phyloP scores from a whole-genome alignment of 2,113 vertebrate genomes.

The Sorex fumeus region DNA sequence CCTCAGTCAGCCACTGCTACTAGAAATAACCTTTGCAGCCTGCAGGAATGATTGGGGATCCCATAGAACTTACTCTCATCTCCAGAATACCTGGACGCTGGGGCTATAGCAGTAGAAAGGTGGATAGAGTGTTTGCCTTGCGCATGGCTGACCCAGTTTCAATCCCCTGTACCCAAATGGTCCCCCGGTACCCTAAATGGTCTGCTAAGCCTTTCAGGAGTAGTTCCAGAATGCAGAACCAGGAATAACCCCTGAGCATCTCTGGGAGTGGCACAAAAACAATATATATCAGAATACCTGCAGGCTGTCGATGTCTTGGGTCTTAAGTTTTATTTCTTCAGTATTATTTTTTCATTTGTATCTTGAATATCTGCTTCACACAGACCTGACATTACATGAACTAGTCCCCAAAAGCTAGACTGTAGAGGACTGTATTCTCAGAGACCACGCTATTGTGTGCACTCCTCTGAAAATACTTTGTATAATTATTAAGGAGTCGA shows the following conservation, averaged over 20 bases:
- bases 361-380: background rate
- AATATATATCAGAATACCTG: background rate
- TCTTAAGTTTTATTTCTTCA: background rate
- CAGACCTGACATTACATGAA: background rate
- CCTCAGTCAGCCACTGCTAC: background rate
- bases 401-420: background rate
- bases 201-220: no score
- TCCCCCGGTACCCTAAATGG: no score
- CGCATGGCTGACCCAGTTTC: no score
- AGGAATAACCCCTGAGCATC: no score
- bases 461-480: background rate
- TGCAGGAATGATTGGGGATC: no score
- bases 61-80: background rate
- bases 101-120: no score
- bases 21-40: background rate
- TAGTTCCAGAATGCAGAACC: no score
- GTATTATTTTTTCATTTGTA: background rate
- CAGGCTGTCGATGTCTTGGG: background rate
- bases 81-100: background rate
- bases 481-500: constrained; percentile 15
- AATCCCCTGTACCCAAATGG: no score
- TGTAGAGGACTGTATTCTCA: background rate
- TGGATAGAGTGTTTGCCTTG: no score
- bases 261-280: no score
- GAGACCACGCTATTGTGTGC: background rate